Percentiles rank a stretch among this genome's conserved stretches.
Evolutionary conservation across 2,888 invertebrate genomes (phyloP).

Genomic region (Spialia ferax): DNA sequence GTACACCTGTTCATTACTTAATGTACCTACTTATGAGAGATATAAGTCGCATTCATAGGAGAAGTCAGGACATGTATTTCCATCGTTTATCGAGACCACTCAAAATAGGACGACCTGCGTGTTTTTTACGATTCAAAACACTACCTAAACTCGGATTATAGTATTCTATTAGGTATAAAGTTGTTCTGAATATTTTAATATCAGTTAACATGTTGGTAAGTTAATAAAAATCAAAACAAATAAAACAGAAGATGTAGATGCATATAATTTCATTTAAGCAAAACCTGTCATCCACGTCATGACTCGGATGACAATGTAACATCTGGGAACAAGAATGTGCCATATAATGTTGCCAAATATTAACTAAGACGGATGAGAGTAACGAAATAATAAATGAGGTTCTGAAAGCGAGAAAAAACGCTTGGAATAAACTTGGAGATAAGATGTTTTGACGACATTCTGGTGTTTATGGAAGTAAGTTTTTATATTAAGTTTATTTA

Average conservation of each 20-base stretch:
- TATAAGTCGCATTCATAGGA: too few relatives aligned
- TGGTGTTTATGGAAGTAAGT: too few relatives aligned
- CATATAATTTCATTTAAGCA: background rate
- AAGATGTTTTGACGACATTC: background rate
- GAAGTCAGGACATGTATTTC: too few relatives aligned
- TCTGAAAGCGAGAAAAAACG: conserved; percentile 7
- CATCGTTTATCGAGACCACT: too few relatives aligned
- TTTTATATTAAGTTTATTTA: too few relatives aligned
- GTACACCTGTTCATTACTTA: too few relatives aligned
- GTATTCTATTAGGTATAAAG: too few relatives aligned
- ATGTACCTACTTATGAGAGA: too few relatives aligned
- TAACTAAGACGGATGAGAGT: conserved; percentile 15
- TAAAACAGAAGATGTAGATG: background rate
- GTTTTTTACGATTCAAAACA: too few relatives aligned
- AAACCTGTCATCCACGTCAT: background rate
- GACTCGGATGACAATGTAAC: conserved; percentile 13
- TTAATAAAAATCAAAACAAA: background rate
- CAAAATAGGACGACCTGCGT: too few relatives aligned
- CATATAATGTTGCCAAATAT: conserved; percentile 3
- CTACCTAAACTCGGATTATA: too few relatives aligned
- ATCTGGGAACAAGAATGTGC: conserved; percentile 5
- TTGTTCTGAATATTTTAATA: too few relatives aligned
- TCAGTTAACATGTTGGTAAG: background rate
- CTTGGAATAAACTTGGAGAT: background rate
- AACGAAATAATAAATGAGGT: conserved; percentile 12